A percentile compares a stretch with the other conserved stretches of the same genome.
Conservation (phyloP, 2,113 vertebrate genomes). For the Bujurquina vittata region DNA sequence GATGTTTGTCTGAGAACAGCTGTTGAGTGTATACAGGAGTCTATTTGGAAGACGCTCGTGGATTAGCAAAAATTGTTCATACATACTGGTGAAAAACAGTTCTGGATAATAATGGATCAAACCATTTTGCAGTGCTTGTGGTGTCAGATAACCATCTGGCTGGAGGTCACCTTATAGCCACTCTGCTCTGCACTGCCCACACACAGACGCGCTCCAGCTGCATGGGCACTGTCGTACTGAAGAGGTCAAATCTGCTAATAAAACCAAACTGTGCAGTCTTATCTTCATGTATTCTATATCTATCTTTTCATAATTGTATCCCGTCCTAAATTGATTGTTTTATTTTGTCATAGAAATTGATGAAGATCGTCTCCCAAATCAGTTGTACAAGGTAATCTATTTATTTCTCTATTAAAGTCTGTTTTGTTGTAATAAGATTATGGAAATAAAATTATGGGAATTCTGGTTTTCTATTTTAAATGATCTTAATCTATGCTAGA, state of each 20-base stretch:
- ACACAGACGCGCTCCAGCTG: constrained; percentile 5
- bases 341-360: constrained; percentile 84
- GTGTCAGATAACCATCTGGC: constrained; percentile 43
- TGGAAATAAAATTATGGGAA: neutral
- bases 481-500: neutral
- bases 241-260: neutral
- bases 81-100: neutral
- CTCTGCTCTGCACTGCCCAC: constrained; percentile 2
- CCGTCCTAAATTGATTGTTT: neutral
- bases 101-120: neutral
- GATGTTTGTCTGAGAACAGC: constrained; percentile 26
- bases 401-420: neutral
- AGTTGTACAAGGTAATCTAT: constrained; percentile 86
- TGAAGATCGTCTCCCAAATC: constrained; percentile 90
- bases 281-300: neutral
- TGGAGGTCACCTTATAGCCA: constrained; percentile 43
- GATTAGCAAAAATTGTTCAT: neutral
- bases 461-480: neutral
- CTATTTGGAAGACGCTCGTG: neutral
- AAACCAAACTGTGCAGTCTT: neutral
- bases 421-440: neutral
- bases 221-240: neutral
- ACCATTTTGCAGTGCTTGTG: neutral
- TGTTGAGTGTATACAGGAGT: neutral
- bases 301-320: neutral